Evolutionary conservation across 2,888 invertebrate genomes (phyloP), one percentile per base, ranked within the genome.

Genomic region (Seira ritae): DNA sequence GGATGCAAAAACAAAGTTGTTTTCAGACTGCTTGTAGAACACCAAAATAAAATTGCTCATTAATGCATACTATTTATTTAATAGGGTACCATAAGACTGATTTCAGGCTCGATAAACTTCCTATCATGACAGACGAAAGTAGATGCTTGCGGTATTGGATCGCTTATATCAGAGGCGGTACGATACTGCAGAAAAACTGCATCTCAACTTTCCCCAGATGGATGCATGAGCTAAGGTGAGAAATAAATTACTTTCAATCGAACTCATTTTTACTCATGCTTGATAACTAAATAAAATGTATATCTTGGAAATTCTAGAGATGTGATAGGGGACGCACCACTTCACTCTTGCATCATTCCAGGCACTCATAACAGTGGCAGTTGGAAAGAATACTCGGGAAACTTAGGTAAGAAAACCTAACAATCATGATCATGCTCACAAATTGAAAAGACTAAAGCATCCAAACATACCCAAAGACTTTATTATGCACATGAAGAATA

Each of bases 201-300:
- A 91, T 97, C 23, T 94, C 94, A 90, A 95, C 96, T 85, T 94
- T 95, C 90, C 96, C 96, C 0, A 95, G 94, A 23, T 97, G 97
- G 96, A 96, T 96, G 96, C 93, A 93, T 89, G 94, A 95, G 8
- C 90, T 91, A 86, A 91, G 91, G 91, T 91, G 90, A 83, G n/a
- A n/a, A n/a, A n/a, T n/a, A n/a, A n/a, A n/a, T n/a, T n/a, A n/a
- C n/a, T n/a, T n/a, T n/a, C n/a, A n/a, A n/a, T n/a, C n/a, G n/a
- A n/a, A n/a, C n/a, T 60, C 60, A 60, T 17, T n/a, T 8, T 60
- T 60, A 60, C 60, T 17, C 60, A 10, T 4, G n/a, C 17, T 60
- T 42, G 4, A 42, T 10, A 15, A 3, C 60, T 17, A 60, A 8
- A 60, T 17, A 60, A 60, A 15, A 15, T 42, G 6, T 12, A 42